These are phyloP conservation scores for Aplocera efformata DNA, from an alignment of 2,888 invertebrate species.

Conservation along the genomic window DNA sequence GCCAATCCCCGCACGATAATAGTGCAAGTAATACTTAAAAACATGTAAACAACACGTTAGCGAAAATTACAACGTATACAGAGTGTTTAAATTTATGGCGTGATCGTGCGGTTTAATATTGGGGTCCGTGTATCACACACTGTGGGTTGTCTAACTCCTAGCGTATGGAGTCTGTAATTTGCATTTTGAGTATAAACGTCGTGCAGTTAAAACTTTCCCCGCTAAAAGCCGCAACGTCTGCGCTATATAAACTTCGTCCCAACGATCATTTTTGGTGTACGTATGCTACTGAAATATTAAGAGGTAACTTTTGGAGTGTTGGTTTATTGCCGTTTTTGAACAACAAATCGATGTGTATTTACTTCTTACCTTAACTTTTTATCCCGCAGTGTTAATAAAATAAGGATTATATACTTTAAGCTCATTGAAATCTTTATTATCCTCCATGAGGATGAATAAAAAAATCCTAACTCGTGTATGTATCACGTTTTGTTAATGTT, in stretches of 20 bases:
- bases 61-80: constrained; percentile 60
- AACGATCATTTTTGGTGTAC: constrained; percentile 44
- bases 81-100: constrained; percentile 65
- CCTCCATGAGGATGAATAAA: no score
- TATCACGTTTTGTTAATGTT: no score
- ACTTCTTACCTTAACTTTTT: no score
- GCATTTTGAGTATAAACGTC: constrained; percentile 71
- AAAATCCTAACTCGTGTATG: no score
- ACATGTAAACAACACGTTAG: constrained; percentile 57
- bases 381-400: no score
- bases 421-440: no score
- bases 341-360: background rate
- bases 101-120: constrained; percentile 74
- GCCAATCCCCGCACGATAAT: constrained; percentile 21
- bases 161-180: constrained; percentile 69
- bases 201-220: constrained; percentile 68
- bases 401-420: no score
- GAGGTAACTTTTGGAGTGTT: constrained; percentile 30
- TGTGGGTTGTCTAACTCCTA: constrained; percentile 54
- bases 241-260: constrained; percentile 51
- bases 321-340: constrained; percentile 6
- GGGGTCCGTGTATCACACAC: constrained; percentile 70
- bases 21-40: constrained; percentile 43
- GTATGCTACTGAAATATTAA: constrained; percentile 38
- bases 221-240: constrained; percentile 61